A percentile compares a stretch with the other conserved stretches of the same genome.
Conservation (phyloP, 1,140 invertebrate genomes). For the Ptiloglossa arizonensis region DNA sequence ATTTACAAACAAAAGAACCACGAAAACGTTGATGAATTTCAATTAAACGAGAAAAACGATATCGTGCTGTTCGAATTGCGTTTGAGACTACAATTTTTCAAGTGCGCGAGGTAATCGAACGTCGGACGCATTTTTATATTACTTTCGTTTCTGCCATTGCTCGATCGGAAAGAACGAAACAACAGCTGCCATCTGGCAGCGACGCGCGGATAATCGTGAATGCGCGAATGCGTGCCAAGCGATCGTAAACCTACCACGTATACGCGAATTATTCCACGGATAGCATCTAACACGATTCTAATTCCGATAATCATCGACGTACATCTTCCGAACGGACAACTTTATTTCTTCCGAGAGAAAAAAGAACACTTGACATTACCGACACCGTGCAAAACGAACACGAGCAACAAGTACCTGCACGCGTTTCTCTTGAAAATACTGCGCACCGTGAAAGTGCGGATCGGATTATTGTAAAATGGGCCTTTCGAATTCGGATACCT, state of each 20-base stretch:
- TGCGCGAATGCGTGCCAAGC: neutral
- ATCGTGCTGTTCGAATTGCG: too few species aligned
- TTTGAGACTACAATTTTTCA: neutral
- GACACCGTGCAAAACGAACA: neutral
- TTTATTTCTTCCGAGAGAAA: neutral
- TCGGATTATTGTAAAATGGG: too few species aligned
- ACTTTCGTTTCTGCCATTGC: too few species aligned
- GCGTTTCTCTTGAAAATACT: too few species aligned
- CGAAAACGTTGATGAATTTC: neutral
- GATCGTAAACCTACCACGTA: neutral
- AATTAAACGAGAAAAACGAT: neutral
- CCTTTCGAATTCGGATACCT: too few species aligned
- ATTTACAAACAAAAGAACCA: neutral
- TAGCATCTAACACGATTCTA: neutral
- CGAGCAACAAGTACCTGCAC: neutral
- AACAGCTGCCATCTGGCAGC: conserved; percentile 37
- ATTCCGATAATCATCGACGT: neutral
- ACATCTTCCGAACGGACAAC: neutral
- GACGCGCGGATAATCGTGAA: neutral
- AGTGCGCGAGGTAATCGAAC: too few species aligned
- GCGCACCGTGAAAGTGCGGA: too few species aligned
- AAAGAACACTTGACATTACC: neutral
- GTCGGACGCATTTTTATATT: neutral
- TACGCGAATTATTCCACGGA: neutral
- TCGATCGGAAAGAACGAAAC: conserved; percentile 6